These are phyloP conservation scores for Calephelis virginiensis DNA, from an alignment of 1,140 invertebrate species.

Conservation along the genomic window DNA sequence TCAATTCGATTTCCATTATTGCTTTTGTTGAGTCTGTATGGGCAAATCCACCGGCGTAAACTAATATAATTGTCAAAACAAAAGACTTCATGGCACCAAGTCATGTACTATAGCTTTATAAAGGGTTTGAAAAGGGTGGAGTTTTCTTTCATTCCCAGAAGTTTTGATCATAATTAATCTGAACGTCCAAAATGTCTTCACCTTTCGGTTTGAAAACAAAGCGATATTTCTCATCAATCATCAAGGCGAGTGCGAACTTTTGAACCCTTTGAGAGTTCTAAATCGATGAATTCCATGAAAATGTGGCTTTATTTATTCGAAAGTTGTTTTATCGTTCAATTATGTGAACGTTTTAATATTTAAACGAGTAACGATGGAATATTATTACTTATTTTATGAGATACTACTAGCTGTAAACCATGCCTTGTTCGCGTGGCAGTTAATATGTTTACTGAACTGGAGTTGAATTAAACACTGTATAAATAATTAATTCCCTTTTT, in stretches of 20 bases:
- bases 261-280: conserved; percentile 12
- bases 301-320: conserved; percentile 5
- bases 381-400: too few relatives aligned
- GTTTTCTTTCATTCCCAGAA: conserved; percentile 22
- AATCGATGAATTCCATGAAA: conserved; percentile 15
- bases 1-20: too few relatives aligned
- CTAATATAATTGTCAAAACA: too few relatives aligned
- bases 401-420: too few relatives aligned
- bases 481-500: too few relatives aligned
- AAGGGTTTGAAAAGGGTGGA: conserved; percentile 14
- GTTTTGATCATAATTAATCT: conserved; percentile 27
- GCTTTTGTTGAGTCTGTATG: too few relatives aligned
- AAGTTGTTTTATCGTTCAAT: conserved; percentile 13
- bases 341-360: not conserved
- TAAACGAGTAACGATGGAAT: not conserved
- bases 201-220: conserved; percentile 20
- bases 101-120: not conserved
- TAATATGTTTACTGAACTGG: too few relatives aligned
- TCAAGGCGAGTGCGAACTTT: conserved; percentile 12
- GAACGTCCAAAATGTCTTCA: conserved; percentile 22
- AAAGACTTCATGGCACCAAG: not conserved
- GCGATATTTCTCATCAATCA: conserved; percentile 16
- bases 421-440: too few relatives aligned
- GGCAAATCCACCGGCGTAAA: too few relatives aligned
- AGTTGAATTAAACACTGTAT: too few relatives aligned